Evolutionary conservation across 2,113 vertebrate genomes (phyloP).

Genomic region (Natator depressus): DNA sequence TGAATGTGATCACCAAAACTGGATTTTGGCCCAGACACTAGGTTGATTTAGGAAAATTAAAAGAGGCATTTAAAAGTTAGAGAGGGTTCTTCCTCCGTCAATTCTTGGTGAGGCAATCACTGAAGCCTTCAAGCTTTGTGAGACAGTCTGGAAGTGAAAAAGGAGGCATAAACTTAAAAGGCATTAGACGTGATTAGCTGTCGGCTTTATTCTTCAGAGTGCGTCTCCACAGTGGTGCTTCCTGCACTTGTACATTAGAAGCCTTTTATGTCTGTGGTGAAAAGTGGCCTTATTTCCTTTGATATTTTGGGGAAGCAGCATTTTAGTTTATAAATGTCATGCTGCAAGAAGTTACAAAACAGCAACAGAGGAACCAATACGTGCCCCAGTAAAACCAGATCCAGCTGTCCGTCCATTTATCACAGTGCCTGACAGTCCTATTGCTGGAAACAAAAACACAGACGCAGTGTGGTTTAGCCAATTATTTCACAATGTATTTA

Average conservation of each 20-base stretch:
- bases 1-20: slow-evolving; percentile 67
- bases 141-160: slow-evolving; percentile 60
- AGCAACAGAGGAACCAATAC: slow-evolving; percentile 38
- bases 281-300: slow-evolving; percentile 63
- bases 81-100: slow-evolving; percentile 65
- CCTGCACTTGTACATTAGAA: slow-evolving; percentile 3
- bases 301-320: slow-evolving; percentile 52
- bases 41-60: slow-evolving; percentile 70
- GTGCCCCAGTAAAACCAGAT: background rate
- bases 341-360: slow-evolving; percentile 39
- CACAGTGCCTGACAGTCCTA: background rate
- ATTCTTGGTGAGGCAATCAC: slow-evolving; percentile 68
- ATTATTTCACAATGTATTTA: background rate
- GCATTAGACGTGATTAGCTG: slow-evolving; percentile 64
- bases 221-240: background rate
- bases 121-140: slow-evolving; percentile 51
- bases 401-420: background rate
- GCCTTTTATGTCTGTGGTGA: slow-evolving; percentile 63
- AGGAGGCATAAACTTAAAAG: slow-evolving; percentile 71
- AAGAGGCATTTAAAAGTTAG: slow-evolving; percentile 71
- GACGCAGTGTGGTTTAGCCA: background rate
- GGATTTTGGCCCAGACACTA: slow-evolving; percentile 46
- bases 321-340: slow-evolving; percentile 58
- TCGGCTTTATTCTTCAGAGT: slow-evolving; percentile 68
- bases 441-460: background rate